A percentile compares a stretch with the other conserved stretches of the same genome.
These are phyloP conservation scores for Drosophila kanekoi DNA, from an alignment of 2,888 invertebrate species.

Conservation along the genomic window DNA sequence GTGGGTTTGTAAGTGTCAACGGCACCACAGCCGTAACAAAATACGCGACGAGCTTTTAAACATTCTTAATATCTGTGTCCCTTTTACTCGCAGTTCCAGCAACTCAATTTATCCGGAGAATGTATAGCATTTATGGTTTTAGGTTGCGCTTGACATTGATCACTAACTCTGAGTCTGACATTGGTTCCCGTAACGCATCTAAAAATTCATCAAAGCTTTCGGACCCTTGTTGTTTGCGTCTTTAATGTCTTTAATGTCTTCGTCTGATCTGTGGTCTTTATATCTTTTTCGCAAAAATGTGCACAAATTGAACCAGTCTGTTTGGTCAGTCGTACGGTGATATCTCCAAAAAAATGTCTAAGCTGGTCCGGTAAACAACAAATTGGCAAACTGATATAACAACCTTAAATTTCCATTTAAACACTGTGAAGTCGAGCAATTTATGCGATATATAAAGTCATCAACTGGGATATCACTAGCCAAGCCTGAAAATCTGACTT, in stretches of 20 bases:
- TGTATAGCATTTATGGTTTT: not conserved
- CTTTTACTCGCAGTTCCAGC: too few species aligned
- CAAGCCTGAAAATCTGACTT: too few species aligned
- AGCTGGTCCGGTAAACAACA: not conserved
- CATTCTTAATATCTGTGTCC: too few species aligned
- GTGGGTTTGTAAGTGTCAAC: not conserved
- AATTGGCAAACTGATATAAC: too few species aligned
- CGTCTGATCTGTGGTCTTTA: conserved; percentile 4
- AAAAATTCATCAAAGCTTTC: too few species aligned
- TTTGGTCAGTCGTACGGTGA: not conserved
- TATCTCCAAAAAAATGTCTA: not conserved
- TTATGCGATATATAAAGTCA: conserved; percentile 1
- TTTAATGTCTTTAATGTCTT: conserved; percentile 2
- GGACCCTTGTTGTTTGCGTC: too few species aligned
- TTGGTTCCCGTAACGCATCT: too few species aligned
- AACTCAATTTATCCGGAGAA: too few species aligned
- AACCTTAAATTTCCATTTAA: too few species aligned
- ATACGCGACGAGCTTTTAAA: not conserved
- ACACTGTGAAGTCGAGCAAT: not conserved
- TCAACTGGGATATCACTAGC: not conserved
- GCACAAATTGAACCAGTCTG: not conserved
- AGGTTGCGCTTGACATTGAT: not conserved
- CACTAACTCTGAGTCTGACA: too few species aligned
- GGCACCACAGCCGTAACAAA: not conserved
- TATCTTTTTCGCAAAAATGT: not conserved